These are phyloP conservation scores for Chrosomus eos DNA, from an alignment of 2,797 vertebrate species.

Conservation along the genomic window DNA sequence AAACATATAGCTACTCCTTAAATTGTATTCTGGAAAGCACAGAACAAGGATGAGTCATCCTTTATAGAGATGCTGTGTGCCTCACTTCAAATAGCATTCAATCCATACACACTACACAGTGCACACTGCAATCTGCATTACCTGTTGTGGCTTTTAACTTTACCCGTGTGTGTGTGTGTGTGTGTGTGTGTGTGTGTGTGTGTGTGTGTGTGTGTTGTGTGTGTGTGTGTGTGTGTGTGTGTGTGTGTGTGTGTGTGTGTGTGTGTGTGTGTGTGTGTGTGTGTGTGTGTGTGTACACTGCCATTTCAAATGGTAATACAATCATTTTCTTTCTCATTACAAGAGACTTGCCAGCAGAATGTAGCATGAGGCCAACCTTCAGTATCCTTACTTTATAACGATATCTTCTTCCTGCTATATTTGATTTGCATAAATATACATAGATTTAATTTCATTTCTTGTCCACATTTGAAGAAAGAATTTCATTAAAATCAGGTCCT, in stretches of 20 bases:
- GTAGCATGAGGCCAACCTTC: slow-evolving; percentile 21
- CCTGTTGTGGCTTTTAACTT: background rate
- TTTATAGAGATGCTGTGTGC: background rate
- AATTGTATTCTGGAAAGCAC: background rate
- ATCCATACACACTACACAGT: background rate
- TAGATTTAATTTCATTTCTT: slow-evolving; percentile 36
- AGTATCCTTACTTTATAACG: background rate
- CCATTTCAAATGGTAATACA: slow-evolving; percentile 22
- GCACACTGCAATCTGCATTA: background rate
- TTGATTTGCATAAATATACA: slow-evolving; percentile 1
- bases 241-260: too few relatives aligned
- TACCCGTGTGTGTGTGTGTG: too few relatives aligned
- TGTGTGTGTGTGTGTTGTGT: too few relatives aligned
- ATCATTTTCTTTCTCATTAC: slow-evolving; percentile 3
- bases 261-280: too few relatives aligned
- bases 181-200: too few relatives aligned
- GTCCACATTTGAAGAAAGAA: slow-evolving; percentile 16
- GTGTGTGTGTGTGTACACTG: background rate
- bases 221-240: too few relatives aligned
- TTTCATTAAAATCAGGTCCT: background rate
- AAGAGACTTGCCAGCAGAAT: slow-evolving; percentile 9
- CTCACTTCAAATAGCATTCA: background rate
- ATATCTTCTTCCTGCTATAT: background rate
- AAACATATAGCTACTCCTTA: background rate
- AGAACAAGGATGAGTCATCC: too few relatives aligned